Evolutionary conservation across 2,888 invertebrate genomes (phyloP), one percentile per base, ranked within the genome.

Genomic region (Thysanoteuthis rhombus): DNA sequence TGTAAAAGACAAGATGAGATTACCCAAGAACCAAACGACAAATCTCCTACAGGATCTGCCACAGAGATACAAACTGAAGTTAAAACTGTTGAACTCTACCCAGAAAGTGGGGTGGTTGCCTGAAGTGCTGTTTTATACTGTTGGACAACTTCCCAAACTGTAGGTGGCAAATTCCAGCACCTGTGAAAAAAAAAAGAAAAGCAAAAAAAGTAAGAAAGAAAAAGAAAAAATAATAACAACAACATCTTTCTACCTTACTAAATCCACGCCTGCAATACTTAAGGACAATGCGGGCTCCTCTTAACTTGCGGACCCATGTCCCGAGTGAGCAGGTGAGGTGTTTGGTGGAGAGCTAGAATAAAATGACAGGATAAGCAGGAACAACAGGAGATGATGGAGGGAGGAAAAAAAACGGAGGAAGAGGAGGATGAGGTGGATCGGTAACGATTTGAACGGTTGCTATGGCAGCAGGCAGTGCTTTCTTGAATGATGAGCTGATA

Each of bases 81-180:
- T 19, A 95, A 95, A 94, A 95, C 96, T 40, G 96, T 96, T n/a
- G 96, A 96, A 94, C 94, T 96, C 93, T 95, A 96, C 75, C 95
- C 96, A 58, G 96, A 96, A 93, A 96, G 96, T 94, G 96, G 96
- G 91, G 96, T 96, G 32, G 96, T 96, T 75, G 96, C 96, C 90
- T 96, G 95, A 96, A 93, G 45, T 90, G 89, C 75, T 90, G 92
- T 45, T 92, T 92, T 92, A 45, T n/a, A 92, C 45, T 45, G 32
- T 92, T 92, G 16, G 75, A 75, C 75, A 75, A 75, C 36, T 36
- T 36, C 75, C 75, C 75, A 75, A 75, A 75, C 36, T 75, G 75
- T 75, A 75, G n/a, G 75, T 75, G 75, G 75, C 75, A 38, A 92
- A 42, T 92, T 92, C 42, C 92, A 92, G 75, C 75, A 75, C 75